Conservation (phyloP, 1,140 invertebrate genomes). For the Drosophila hydei region DNA sequence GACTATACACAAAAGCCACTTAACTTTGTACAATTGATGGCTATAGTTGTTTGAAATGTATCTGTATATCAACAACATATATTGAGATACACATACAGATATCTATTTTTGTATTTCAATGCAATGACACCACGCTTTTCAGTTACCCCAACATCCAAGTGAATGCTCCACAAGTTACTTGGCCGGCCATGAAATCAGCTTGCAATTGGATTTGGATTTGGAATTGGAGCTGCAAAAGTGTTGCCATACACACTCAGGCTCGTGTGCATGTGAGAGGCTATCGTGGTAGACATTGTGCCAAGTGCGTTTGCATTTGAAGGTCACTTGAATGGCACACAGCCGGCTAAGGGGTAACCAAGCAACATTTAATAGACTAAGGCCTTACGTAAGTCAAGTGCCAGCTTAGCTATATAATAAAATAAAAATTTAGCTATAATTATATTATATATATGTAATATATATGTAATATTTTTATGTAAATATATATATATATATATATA, state of each 20-base stretch:
- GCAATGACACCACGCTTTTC: conserved; percentile 64
- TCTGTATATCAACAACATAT: conserved; percentile 9
- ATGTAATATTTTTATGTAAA: not conserved
- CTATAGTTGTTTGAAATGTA: conserved; percentile 30
- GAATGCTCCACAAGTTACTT: conserved; percentile 58
- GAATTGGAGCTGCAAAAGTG: conserved; percentile 54
- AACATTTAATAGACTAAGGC: not conserved
- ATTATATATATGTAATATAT: not conserved
- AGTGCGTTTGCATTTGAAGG: conserved; percentile 68
- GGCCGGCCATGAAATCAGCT: conserved; percentile 72
- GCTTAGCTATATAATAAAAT: not conserved
- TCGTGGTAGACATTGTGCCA: conserved; percentile 37
- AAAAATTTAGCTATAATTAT: not conserved
- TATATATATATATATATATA: not conserved
- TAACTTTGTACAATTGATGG: conserved; percentile 47
- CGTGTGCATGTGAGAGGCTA: conserved; percentile 35
- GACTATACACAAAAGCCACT: conserved; percentile 68
- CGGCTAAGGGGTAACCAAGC: conserved; percentile 15
- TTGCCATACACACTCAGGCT: not conserved
- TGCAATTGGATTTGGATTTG: conserved; percentile 64
- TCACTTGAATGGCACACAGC: conserved; percentile 64
- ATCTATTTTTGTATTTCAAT: conserved; percentile 50
- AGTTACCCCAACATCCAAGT: conserved; percentile 46
- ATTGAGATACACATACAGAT: not conserved
- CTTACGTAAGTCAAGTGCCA: not conserved